A percentile compares a stretch with the other conserved stretches of the same genome.
Conservation (phyloP, 2,113 vertebrate genomes). For the Laticauda laticaudata region DNA sequence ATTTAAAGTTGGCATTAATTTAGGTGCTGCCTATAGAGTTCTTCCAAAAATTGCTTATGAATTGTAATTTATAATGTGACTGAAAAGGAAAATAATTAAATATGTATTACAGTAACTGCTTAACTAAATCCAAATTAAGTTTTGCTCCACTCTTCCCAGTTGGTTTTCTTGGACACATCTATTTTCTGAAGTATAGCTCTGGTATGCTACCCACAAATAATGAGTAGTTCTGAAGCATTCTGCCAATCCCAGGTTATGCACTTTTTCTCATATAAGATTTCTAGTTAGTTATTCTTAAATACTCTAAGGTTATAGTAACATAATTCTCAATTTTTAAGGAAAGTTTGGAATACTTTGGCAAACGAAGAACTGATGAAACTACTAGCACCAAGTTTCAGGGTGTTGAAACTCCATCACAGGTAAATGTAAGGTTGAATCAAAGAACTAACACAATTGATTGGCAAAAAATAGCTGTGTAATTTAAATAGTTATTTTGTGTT, state of each 20-base stretch:
- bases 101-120: not conserved
- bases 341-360: slow-evolving; percentile 89
- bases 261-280: not conserved
- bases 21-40: not conserved
- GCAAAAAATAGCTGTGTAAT: not conserved
- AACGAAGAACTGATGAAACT: slow-evolving; percentile 87
- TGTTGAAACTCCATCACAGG: slow-evolving; percentile 97
- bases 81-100: not conserved
- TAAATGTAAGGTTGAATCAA: slow-evolving; percentile 47
- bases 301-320: not conserved
- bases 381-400: slow-evolving; percentile 90
- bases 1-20: not conserved
- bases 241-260: not conserved
- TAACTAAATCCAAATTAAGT: not conserved
- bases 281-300: not conserved
- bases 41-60: not conserved
- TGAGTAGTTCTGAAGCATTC: not conserved
- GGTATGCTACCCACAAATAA: not conserved
- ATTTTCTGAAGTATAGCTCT: not conserved
- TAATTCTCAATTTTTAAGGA: slow-evolving; percentile 66
- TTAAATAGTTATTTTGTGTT: not conserved
- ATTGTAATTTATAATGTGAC: not conserved
- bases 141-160: not conserved
- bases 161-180: not conserved
- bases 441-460: not conserved